Evolutionary conservation across 2,113 vertebrate species (phyloP).

Genomic region (Sisor rabdophorus): DNA sequence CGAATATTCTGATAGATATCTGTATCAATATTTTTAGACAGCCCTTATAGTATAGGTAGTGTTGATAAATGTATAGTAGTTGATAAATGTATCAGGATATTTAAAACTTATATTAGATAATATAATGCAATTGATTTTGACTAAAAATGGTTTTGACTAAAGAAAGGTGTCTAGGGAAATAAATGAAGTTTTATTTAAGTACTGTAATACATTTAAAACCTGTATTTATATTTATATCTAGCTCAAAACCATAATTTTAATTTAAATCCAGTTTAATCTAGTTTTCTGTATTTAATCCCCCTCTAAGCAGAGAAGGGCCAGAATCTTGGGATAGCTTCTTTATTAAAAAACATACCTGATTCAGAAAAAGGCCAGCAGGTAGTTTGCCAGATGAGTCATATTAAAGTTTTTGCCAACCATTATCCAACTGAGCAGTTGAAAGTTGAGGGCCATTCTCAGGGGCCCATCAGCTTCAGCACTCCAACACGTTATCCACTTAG

Average conservation of each 20-base stretch:
- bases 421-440: no score
- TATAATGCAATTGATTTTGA: no score
- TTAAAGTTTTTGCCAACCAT: no score
- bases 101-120: not conserved
- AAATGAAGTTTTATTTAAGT: not conserved
- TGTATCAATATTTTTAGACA: no score
- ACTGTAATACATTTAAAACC: not conserved
- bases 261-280: not conserved
- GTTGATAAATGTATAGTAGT: not conserved
- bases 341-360: not conserved
- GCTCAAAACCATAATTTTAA: not conserved
- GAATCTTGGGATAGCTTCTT: not conserved
- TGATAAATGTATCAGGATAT: not conserved
- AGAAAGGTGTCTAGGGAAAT: no score
- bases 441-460: no score
- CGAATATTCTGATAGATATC: no score
- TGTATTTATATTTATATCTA: not conserved
- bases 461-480: no score
- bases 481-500: no score
- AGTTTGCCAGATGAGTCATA: not conserved
- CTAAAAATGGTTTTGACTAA: no score
- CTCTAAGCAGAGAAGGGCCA: no score
- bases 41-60: not conserved
- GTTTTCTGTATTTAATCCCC: not conserved
- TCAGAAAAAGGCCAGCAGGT: not conserved